These are phyloP conservation scores for Ariolimax columbianus DNA, from an alignment of 2,888 invertebrate species.

Conservation along the genomic window DNA sequence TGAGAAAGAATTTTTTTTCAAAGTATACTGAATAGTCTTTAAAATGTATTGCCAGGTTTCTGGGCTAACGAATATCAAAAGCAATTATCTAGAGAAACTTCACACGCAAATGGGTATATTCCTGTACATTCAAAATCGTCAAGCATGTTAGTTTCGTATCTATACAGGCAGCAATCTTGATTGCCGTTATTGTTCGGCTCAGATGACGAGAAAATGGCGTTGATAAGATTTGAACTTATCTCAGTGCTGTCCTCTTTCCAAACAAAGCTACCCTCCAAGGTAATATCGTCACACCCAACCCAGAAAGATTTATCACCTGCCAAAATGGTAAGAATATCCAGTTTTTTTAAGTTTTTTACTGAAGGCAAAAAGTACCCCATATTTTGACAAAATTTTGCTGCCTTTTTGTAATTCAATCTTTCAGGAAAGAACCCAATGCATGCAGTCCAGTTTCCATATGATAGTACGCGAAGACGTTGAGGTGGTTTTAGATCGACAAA, in stretches of 20 bases:
- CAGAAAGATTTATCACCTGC: not conserved
- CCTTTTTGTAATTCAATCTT: not conserved
- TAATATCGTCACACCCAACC: constrained; percentile 11
- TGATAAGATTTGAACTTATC: not conserved
- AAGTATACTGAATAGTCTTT: no score
- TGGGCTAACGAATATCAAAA: no score
- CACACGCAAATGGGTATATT: not conserved
- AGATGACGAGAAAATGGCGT: not conserved
- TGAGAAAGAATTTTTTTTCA: no score
- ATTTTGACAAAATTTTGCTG: not conserved
- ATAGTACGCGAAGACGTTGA: not conserved
- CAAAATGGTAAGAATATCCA: not conserved
- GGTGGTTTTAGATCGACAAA: not conserved
- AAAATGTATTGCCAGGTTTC: no score
- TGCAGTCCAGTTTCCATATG: not conserved
- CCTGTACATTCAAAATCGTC: not conserved
- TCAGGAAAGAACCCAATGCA: not conserved
- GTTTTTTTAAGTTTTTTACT: not conserved
- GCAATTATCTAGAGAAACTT: not conserved
- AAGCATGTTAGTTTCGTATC: not conserved
- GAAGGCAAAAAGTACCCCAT: not conserved
- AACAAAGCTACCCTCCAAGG: not conserved
- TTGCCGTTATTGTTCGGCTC: not conserved
- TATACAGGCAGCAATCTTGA: not conserved
- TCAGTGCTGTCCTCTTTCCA: not conserved